A percentile compares a stretch with the other conserved stretches of the same genome.
Evolutionary conservation across 1,140 invertebrate species (phyloP).

Genomic region (Sycobia sp.): DNA sequence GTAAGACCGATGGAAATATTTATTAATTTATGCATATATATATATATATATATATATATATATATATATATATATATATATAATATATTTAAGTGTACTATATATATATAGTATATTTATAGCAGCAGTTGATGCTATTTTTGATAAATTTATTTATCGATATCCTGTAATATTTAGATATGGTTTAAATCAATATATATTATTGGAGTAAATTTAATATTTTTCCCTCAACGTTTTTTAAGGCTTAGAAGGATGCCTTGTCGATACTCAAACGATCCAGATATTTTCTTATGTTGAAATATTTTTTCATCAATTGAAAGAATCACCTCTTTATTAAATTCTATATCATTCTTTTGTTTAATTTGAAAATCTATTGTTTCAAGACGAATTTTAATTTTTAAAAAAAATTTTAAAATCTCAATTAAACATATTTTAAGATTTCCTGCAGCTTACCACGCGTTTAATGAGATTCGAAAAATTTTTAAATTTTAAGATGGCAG

Average conservation of each 20-base stretch:
- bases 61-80: too few relatives aligned
- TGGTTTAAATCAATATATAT: neutral
- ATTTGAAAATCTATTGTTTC: too few relatives aligned
- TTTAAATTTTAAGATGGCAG: slow-evolving; percentile 45
- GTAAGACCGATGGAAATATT: too few relatives aligned
- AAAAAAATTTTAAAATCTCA: too few relatives aligned
- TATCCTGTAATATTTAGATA: slow-evolving; percentile 16
- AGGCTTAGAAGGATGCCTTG: neutral
- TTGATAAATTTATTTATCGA: slow-evolving; percentile 17
- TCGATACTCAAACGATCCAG: neutral
- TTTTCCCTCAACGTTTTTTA: neutral
- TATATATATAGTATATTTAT: too few relatives aligned
- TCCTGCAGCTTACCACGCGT: slow-evolving; percentile 39
- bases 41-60: too few relatives aligned
- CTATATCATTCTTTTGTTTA: too few relatives aligned
- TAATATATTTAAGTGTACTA: too few relatives aligned
- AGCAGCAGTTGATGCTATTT: neutral
- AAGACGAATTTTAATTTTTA: too few relatives aligned
- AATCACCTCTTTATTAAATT: too few relatives aligned
- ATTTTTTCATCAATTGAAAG: too few relatives aligned
- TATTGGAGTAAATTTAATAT: neutral
- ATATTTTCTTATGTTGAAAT: neutral
- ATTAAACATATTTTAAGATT: slow-evolving; percentile 60
- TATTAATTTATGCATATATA: too few relatives aligned
- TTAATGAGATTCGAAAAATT: slow-evolving; percentile 39